Evolutionary conservation across 2,888 invertebrate genomes (phyloP).

Genomic region (Caenorhabditis uteleia): DNA sequence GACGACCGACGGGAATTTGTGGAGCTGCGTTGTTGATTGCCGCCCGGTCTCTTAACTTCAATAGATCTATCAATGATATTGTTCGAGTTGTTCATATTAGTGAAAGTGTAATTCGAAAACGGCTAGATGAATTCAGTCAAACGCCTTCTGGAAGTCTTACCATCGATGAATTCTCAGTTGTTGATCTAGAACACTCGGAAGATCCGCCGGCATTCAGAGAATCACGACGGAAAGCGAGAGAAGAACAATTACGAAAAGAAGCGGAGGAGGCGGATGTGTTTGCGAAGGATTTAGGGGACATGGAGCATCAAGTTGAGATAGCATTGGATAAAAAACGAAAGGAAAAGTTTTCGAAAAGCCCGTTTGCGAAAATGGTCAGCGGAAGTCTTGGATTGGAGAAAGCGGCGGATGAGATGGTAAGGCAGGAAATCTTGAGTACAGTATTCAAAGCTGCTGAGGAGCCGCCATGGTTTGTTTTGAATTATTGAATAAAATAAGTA

Average conservation of each 20-base stretch:
- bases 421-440: slow-evolving; percentile 27
- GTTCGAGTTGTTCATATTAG: slow-evolving; percentile 68
- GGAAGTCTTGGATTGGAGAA: slow-evolving; percentile 36
- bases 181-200: slow-evolving; percentile 77
- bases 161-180: slow-evolving; percentile 93
- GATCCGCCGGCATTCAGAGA: slow-evolving; percentile 67
- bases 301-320: slow-evolving; percentile 61
- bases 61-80: slow-evolving; percentile 61
- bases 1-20: slow-evolving; percentile 94
- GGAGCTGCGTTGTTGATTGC: slow-evolving; percentile 96
- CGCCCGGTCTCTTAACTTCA: slow-evolving; percentile 73
- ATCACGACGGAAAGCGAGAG: slow-evolving; percentile 55
- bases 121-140: slow-evolving; percentile 89
- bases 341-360: slow-evolving; percentile 53
- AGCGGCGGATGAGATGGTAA: slow-evolving; percentile 26
- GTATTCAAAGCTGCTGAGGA: slow-evolving; percentile 25
- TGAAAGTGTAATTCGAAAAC: slow-evolving; percentile 65
- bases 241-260: slow-evolving; percentile 53
- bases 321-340: slow-evolving; percentile 62
- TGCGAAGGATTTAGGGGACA: slow-evolving; percentile 38
- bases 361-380: slow-evolving; percentile 56
- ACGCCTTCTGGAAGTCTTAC: slow-evolving; percentile 94
- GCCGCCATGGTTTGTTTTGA: slow-evolving; percentile 17
- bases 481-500: not conserved
- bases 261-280: slow-evolving; percentile 49